These are phyloP conservation scores for Melieria omissa DNA, from an alignment of 2,888 invertebrate genomes.

Conservation along the genomic window DNA sequence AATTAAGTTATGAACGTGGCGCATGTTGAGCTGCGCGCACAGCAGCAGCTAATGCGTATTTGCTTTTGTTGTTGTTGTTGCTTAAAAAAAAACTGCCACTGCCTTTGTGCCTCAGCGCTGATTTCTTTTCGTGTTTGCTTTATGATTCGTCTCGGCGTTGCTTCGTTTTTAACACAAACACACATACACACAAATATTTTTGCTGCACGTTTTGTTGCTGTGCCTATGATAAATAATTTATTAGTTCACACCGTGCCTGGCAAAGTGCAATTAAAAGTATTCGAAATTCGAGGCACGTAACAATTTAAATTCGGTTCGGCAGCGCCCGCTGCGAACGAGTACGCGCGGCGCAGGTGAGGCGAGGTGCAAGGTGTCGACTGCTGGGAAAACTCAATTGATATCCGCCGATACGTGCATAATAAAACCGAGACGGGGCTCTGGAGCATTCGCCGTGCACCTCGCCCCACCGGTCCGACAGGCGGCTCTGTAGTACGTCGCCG, in stretches of 20 bases:
- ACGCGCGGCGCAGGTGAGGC: not conserved
- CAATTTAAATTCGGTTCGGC: slow-evolving; percentile 31
- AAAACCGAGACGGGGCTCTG: too few relatives aligned
- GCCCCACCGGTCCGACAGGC: too few relatives aligned
- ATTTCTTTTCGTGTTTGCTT: slow-evolving; percentile 4
- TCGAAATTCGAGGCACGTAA: slow-evolving; percentile 34
- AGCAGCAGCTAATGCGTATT: not conserved
- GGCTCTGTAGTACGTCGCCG: too few relatives aligned
- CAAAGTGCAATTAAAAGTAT: slow-evolving; percentile 34
- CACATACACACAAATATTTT: too few relatives aligned
- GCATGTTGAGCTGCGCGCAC: not conserved
- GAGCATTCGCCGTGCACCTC: too few relatives aligned
- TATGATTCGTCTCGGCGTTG: not conserved
- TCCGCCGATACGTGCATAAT: slow-evolving; percentile 23
- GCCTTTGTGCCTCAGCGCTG: not conserved
- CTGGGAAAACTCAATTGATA: slow-evolving; percentile 27
- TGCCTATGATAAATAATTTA: slow-evolving; percentile 34
- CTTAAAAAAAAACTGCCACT: not conserved
- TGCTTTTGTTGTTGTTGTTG: too few relatives aligned
- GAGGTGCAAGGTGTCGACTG: not conserved
- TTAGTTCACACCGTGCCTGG: slow-evolving; percentile 30
- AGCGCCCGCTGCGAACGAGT: not conserved
- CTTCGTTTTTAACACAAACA: not conserved
- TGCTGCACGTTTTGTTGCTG: not conserved
- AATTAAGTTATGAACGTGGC: slow-evolving; percentile 38